Evolutionary conservation across 1,140 invertebrate genomes (phyloP).

Genomic region (Drosophila hydei): DNA sequence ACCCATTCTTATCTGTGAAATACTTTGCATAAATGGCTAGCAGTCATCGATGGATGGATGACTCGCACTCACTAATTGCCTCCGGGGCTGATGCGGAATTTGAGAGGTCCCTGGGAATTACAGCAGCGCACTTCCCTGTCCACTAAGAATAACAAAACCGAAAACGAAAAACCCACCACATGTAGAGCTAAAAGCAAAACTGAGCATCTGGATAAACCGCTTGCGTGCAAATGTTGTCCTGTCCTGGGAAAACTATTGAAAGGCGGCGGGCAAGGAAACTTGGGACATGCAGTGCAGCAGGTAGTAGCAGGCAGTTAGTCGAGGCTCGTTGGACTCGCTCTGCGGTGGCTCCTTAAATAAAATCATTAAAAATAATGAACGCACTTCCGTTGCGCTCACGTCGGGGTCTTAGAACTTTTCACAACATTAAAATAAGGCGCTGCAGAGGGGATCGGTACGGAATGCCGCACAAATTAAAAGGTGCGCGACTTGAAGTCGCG

Average conservation of each 20-base stretch:
- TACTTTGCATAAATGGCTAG: conserved; percentile 16
- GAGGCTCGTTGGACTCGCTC: neutral
- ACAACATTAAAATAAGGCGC: conserved; percentile 74
- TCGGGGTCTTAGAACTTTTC: conserved; percentile 74
- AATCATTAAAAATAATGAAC: conserved; percentile 83
- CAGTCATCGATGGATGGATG: conserved; percentile 6
- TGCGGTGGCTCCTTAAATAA: conserved; percentile 63
- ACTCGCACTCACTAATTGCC: conserved; percentile 16
- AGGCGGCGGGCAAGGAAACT: conserved; percentile 9
- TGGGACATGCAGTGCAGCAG: conserved; percentile 16
- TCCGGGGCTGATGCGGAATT: neutral
- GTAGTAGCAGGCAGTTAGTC: conserved; percentile 25
- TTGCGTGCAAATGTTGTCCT: conserved; percentile 23
- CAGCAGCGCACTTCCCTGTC: neutral
- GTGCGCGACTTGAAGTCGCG: conserved; percentile 47
- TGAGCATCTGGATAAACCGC: conserved; percentile 21
- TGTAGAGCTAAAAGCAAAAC: conserved; percentile 8
- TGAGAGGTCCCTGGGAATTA: neutral
- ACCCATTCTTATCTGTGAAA: conserved; percentile 13
- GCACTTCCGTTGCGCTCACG: conserved; percentile 68
- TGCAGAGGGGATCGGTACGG: conserved; percentile 21
- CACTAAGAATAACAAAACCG: neutral
- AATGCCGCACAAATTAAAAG: conserved; percentile 80
- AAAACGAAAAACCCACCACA: conserved; percentile 13
- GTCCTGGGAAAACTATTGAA: conserved; percentile 34